Evolutionary conservation across 2,888 invertebrate genomes (phyloP).

Genomic region (Meiosimyza platycephala): DNA sequence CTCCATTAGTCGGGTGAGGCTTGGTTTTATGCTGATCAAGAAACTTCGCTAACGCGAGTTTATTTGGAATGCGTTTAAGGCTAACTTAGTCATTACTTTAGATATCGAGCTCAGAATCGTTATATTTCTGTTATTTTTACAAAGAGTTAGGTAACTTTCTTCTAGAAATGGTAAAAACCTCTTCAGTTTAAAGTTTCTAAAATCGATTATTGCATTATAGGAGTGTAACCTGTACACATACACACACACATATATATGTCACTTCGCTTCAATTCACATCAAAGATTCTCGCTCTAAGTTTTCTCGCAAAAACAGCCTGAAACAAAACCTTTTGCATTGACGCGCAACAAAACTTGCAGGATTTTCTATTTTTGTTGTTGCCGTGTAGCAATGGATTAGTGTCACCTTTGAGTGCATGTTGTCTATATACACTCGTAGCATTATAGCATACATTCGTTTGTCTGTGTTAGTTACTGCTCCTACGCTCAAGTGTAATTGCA

Average conservation of each 20-base stretch:
- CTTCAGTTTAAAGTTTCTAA: too few relatives aligned
- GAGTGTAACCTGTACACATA: neutral
- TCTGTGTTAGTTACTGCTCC: neutral
- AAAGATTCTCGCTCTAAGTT: neutral
- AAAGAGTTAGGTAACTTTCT: too few relatives aligned
- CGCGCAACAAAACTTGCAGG: constrained; percentile 8
- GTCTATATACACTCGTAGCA: neutral
- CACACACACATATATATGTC: neutral
- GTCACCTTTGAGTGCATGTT: constrained; percentile 16
- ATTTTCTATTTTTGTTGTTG: constrained; percentile 3
- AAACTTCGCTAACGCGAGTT: too few relatives aligned
- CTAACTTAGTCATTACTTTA: too few relatives aligned
- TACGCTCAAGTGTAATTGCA: constrained; percentile 26
- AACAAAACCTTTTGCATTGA: constrained; percentile 12
- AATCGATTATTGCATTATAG: too few relatives aligned
- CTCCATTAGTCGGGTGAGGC: too few relatives aligned
- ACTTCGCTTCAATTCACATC: too few relatives aligned
- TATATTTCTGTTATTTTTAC: too few relatives aligned
- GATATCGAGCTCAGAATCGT: too few relatives aligned
- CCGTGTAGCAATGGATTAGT: constrained; percentile 13
- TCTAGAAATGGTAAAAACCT: too few relatives aligned
- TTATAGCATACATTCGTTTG: neutral
- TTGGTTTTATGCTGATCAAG: too few relatives aligned
- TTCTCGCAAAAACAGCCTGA: neutral
- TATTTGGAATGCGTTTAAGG: too few relatives aligned